Evolutionary conservation across 2,888 invertebrate genomes (phyloP), one percentile per base, ranked within the genome.

Genomic region (Xestia ashworthii): DNA sequence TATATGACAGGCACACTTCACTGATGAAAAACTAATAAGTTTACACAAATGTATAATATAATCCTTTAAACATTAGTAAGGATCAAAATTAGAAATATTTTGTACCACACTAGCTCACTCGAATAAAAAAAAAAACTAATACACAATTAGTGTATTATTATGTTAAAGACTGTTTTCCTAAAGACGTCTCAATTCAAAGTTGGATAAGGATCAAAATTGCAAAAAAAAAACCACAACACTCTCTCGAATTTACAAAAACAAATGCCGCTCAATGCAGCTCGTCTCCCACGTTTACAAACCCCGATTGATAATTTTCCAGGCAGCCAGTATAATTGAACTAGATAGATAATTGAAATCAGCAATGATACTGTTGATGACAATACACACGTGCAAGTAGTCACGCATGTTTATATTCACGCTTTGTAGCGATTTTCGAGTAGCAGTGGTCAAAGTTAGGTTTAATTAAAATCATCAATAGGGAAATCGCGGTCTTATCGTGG

Each of bases 261-360:
- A 14, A 67, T 25, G 12, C 16, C 14, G 3, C 6, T 55, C 3
- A 2, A 50, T 32, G 16, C 25, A 71, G 50, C 70, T 75, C 53
- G 74, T 80, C n/a, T 74, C 32, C 64, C 53, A 50, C 67, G 73
- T 62, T 48, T 71, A 68, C 74, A 65, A 65, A 78, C 78, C 8
- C 53, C 70, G 66, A 85, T 60, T 80, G 89, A 88, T 87, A 89
- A 83, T 48, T 60, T 64, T 77, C 65, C 75, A 46, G 5, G n/a
- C 44, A 55, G 25, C 5, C n/a, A 41, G 62, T 78, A 83, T 80
- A 62, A 85, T 82, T 85, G 89, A 78, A 82, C 87, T 88, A 88
- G 38, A 89, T 89, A 84, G 87, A 88, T 88, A 85, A 85, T 67
- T 65, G 71, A 67, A 83, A 89, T 82, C 87, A 78, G 75, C n/a